Base-by-base conservation (phyloP, 1,140 invertebrate species). In the Dendrolimus kikuchii region DNA sequence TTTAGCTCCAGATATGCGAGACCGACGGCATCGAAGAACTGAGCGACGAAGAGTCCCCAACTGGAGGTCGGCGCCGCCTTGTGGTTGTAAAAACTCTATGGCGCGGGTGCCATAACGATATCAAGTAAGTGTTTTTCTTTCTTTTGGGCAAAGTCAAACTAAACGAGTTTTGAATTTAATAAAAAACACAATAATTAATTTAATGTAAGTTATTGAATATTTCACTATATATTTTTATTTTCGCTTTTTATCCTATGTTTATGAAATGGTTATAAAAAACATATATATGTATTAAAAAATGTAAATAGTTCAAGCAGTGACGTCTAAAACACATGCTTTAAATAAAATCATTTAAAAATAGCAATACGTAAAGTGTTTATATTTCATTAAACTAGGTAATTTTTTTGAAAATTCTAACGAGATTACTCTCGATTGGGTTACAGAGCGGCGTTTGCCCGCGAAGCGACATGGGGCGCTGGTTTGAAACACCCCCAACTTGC, bases 401-500 rank as follows among this genome's bases (percentile, higher is more conserved):
- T 8, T 10, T n/a, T 44, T 8, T 5, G 5, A 45, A 45, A 45
- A 10, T 8, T 9, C n/a, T 9, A 45, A 6, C 5, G 38, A 7
- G 38, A 38, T 7, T 5, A n/a, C 0, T 7, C 8, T 48, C 23
- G 23, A 7, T 37, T 57, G 23, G 39, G 49, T 40, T 83, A 2
- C 81, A 96, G 94, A 72, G 90, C 93, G 85, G 95, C 96, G 71
- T 96, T 97, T 76, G 90, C 94, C 72, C 91, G 94, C 68, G 95
- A 97, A 83, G 94, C 95, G 63, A 92, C 92, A 63, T 93, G 94
- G 81, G 87, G 96, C 77, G 94, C 94, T 10, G 91, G 91, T 44
- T 89, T 97, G 54, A 90, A 93, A 43, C 94, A 98, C 77, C 90
- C 93, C 5, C 96, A 97, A 82, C 90, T 98, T 50, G 93, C 95